Percentiles rank a stretch among this genome's conserved stretches.
Conservation (phyloP, 2,888 invertebrate species). For the Eilema caniola region DNA sequence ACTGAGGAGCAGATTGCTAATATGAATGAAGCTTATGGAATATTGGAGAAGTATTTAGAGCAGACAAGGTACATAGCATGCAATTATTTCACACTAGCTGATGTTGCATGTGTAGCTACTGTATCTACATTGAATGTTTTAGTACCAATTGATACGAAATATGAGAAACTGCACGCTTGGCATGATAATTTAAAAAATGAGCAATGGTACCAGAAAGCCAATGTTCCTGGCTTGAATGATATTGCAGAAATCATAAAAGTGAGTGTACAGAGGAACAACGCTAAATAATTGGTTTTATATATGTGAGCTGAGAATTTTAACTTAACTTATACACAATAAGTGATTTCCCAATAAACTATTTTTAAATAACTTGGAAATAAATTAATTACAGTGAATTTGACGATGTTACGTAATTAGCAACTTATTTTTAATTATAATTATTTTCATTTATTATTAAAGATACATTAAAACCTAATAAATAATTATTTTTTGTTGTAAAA, state of each 20-base stretch:
- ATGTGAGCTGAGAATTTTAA: not conserved
- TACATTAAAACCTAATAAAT: too few species aligned
- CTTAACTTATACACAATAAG: too few species aligned
- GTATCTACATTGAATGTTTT: constrained; percentile 53
- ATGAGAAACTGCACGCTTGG: constrained; percentile 55
- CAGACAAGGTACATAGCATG: constrained; percentile 52
- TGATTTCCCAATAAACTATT: too few species aligned
- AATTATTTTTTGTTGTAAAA: too few species aligned
- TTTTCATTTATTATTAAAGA: too few species aligned
- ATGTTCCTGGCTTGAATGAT: constrained; percentile 52
- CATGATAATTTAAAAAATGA: constrained; percentile 46
- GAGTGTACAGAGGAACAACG: constrained; percentile 31
- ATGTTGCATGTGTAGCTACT: constrained; percentile 57
- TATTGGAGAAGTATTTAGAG: constrained; percentile 61
- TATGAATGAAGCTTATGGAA: constrained; percentile 55
- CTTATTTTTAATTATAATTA: too few species aligned
- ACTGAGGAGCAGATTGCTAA: constrained; percentile 41
- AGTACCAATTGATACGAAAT: constrained; percentile 56
- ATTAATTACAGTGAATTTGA: not conserved
- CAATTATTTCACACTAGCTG: constrained; percentile 61
- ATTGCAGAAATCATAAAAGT: constrained; percentile 32
- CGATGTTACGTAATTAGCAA: not conserved
- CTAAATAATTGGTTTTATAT: not conserved
- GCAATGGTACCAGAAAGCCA: constrained; percentile 59
- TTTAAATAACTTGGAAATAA: too few species aligned